Evolutionary conservation across 2,888 invertebrate species (phyloP).

Genomic region (Monoplex corrugatus): DNA sequence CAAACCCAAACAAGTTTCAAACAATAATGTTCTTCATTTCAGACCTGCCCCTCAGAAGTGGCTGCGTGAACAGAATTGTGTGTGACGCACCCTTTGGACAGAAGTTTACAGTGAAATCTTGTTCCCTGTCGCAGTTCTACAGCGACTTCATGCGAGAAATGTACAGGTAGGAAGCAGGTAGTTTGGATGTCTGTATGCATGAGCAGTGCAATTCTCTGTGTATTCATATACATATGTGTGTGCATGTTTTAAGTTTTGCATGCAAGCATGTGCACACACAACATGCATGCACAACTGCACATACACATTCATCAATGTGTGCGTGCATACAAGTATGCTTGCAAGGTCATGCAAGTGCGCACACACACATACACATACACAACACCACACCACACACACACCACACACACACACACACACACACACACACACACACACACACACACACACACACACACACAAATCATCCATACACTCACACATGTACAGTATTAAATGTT

Average conservation of each 20-base stretch:
- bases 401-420: no score
- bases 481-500: no score
- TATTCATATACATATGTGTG: background rate
- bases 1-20: no score
- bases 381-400: background rate
- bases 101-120: slow-evolving; percentile 49
- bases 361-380: background rate
- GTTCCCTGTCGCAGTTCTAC: slow-evolving; percentile 54
- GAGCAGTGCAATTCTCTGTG: background rate
- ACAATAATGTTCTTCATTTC: background rate
- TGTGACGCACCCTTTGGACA: slow-evolving; percentile 67
- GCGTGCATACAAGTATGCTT: background rate
- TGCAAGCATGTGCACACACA: no score
- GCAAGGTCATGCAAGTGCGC: background rate
- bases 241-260: background rate
- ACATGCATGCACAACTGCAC: no score
- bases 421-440: no score
- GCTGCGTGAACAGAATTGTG: slow-evolving; percentile 58
- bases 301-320: no score
- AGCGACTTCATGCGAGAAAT: slow-evolving; percentile 55
- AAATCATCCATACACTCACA: no score
- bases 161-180: slow-evolving; percentile 50
- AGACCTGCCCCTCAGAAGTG: slow-evolving; percentile 59
- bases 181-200: background rate
- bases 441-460: no score